phyloP scores from a whole-genome alignment of 2,797 vertebrate species.

The Nasua narica region DNA sequence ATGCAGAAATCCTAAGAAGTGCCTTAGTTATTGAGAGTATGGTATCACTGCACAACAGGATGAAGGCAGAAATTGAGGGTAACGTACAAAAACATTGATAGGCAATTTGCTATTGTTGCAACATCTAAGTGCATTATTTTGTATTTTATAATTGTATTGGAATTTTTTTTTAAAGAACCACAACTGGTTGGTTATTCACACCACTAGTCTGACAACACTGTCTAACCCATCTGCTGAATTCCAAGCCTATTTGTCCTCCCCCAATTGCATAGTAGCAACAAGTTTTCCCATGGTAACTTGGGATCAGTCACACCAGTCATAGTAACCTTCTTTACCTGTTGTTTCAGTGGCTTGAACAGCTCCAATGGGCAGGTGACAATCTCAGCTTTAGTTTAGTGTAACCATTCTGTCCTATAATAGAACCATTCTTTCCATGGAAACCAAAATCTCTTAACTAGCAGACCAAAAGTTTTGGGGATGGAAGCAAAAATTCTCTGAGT shows the following conservation, averaged over 20 bases:
- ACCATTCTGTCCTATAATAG: neutral
- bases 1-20: neutral
- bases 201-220: neutral
- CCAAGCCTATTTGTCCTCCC: neutral
- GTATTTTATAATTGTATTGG: neutral
- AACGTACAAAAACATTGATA: neutral
- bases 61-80: neutral
- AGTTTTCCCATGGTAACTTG: neutral
- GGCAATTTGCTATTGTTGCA: neutral
- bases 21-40: neutral
- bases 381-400: neutral
- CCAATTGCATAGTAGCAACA: neutral
- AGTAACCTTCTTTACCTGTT: neutral
- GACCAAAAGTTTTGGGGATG: neutral
- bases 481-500: neutral
- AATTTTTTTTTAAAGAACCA: neutral
- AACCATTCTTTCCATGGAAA: neutral
- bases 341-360: neutral
- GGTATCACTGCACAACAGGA: neutral
- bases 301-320: neutral
- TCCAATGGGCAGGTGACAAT: neutral
- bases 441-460: neutral
- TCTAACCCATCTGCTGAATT: neutral
- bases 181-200: neutral
- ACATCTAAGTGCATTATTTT: neutral